Evolutionary conservation across 2,888 invertebrate genomes (phyloP).

Genomic region (Hirtodrosophila duncani): DNA sequence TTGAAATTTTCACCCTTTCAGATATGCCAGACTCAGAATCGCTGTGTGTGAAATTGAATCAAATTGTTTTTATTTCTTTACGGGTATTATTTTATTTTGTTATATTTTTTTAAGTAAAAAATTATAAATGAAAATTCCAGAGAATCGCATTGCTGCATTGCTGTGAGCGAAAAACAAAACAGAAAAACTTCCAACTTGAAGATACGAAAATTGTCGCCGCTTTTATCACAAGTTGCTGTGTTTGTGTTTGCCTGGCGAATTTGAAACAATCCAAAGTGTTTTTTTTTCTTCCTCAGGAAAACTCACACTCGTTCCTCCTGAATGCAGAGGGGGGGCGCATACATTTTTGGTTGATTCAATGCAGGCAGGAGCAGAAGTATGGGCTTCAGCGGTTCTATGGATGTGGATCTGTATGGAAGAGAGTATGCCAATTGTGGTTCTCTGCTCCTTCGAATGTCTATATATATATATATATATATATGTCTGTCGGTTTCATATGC

Average conservation of each 20-base stretch:
- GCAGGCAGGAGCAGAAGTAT: no score
- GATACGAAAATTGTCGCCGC: constrained; percentile 57
- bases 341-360: neutral
- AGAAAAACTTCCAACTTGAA: constrained; percentile 11
- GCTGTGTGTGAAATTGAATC: constrained; percentile 60
- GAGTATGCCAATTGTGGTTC: no score
- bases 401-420: no score
- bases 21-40: constrained; percentile 9
- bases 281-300: constrained; percentile 1
- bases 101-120: constrained; percentile 33
- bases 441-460: neutral
- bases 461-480: neutral
- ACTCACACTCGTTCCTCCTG: constrained; percentile 2
- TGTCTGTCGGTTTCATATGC: constrained; percentile 15
- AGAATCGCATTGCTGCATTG: no score
- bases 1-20: constrained; percentile 3
- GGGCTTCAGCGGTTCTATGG: no score
- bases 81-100: no score
- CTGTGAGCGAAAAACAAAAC: constrained; percentile 5
- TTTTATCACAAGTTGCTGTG: constrained; percentile 54
- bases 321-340: neutral
- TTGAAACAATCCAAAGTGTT: constrained; percentile 52
- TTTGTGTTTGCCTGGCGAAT: constrained; percentile 57
- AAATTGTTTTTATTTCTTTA: constrained; percentile 48
- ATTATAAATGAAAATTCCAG: constrained; percentile 68